Evolutionary conservation across 2,888 invertebrate genomes (phyloP).

Genomic region (Gortyna flavago): DNA sequence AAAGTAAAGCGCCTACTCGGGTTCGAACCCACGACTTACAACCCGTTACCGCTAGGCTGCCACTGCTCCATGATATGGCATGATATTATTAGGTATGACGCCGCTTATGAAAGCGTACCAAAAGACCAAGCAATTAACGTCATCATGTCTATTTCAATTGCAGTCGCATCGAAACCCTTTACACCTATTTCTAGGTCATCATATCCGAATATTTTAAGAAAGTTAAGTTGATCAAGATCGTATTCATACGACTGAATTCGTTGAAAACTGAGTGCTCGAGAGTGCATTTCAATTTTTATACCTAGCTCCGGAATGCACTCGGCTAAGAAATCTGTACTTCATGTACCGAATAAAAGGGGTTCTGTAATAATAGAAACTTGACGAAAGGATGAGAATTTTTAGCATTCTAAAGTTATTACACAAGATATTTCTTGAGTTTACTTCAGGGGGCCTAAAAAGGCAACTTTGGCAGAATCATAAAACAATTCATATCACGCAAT

Average conservation of each 20-base stretch:
- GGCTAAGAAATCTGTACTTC: constrained; percentile 8
- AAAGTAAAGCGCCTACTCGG: too few species aligned
- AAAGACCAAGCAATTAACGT: not conserved
- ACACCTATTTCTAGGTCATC: not conserved
- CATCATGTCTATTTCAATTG: not conserved
- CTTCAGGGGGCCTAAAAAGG: too few species aligned
- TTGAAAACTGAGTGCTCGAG: constrained; percentile 34
- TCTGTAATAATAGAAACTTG: constrained; percentile 19
- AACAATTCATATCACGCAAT: too few species aligned
- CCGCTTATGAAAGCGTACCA: not conserved
- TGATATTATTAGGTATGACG: not conserved
- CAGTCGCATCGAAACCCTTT: not conserved
- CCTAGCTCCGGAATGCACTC: constrained; percentile 24
- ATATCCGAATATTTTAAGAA: constrained; percentile 12
- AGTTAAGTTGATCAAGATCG: constrained; percentile 10
- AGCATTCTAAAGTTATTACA: constrained; percentile 1
- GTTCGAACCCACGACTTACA: too few species aligned
- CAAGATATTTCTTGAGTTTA: not conserved
- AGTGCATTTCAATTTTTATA: constrained; percentile 49
- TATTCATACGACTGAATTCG: constrained; percentile 13
- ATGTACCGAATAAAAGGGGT: constrained; percentile 6
- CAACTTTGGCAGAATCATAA: too few species aligned
- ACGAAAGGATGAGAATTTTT: not conserved
- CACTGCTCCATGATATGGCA: not conserved
- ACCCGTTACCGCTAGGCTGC: too few species aligned